These are phyloP conservation scores for Shinisaurus crocodilurus DNA, from an alignment of 2,113 vertebrate species.

Conservation along the genomic window DNA sequence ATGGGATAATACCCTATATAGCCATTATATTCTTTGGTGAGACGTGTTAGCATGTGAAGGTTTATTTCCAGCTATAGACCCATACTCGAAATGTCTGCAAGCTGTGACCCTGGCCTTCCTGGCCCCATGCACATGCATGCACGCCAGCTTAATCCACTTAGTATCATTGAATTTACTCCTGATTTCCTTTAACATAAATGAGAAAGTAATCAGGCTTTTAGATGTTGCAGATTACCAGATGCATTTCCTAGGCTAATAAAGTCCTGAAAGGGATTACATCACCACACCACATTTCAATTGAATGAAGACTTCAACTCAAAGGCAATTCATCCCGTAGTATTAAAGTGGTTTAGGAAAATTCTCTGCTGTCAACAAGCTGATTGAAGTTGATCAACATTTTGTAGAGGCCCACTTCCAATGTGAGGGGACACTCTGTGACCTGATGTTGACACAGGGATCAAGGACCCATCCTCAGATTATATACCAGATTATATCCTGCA, in stretches of 20 bases:
- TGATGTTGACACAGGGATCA: not conserved
- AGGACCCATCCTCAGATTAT: not conserved
- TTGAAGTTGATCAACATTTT: not conserved
- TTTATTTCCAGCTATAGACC: not conserved
- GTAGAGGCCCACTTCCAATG: not conserved
- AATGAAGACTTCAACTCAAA: constrained; percentile 1
- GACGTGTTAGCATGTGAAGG: not conserved
- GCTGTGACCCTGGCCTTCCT: too few species aligned
- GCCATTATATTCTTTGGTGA: not conserved
- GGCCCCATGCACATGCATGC: not conserved
- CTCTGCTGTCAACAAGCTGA: not conserved
- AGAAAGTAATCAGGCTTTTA: constrained; percentile 9
- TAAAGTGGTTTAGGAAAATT: constrained; percentile 4
- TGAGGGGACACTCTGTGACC: too few species aligned
- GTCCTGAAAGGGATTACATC: not conserved
- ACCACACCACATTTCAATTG: not conserved
- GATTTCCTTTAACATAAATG: not conserved
- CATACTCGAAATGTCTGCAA: not conserved
- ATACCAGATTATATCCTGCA: not conserved
- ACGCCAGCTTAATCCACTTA: not conserved
- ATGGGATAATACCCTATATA: not conserved
- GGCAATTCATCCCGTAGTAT: not conserved
- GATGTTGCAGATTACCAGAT: not conserved
- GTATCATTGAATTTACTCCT: constrained; percentile 1
- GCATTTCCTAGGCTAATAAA: constrained; percentile 12